Percentiles rank a stretch among this genome's conserved stretches.
phyloP scores from a whole-genome alignment of 2,113 vertebrate genomes.

The Chrysemys picta region DNA sequence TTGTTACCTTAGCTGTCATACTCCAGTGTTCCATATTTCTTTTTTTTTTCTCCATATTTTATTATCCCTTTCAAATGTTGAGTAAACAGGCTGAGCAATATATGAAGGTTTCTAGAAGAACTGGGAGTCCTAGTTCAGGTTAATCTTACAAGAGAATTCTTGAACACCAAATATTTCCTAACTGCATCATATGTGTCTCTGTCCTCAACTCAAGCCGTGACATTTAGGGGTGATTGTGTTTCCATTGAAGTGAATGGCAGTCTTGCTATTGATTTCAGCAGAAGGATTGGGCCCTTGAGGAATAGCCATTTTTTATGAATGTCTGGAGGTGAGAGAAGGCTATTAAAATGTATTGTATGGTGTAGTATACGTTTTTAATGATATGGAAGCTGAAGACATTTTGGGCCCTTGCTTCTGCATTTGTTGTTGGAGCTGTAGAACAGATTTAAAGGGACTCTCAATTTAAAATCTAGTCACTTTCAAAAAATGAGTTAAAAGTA shows the following conservation, averaged over 20 bases:
- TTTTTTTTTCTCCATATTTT: background rate
- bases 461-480: background rate
- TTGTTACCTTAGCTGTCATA: background rate
- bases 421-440: background rate
- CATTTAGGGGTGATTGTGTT: background rate
- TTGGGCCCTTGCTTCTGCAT: background rate
- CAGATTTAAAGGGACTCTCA: background rate
- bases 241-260: background rate
- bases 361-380: background rate
- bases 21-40: background rate
- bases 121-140: background rate
- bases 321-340: background rate
- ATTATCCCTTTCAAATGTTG: background rate
- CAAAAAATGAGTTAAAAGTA: background rate
- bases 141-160: background rate
- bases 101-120: background rate
- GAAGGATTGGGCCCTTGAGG: background rate
- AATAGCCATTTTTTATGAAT: background rate
- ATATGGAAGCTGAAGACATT: background rate
- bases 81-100: background rate
- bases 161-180: background rate
- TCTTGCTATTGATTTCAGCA: background rate
- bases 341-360: background rate
- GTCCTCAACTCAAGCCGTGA: background rate
- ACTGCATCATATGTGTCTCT: background rate